Evolutionary conservation across 37 sponge, comb jelly and placozoan species (phyloP).

Genomic region (Tethya wilhelma): DNA sequence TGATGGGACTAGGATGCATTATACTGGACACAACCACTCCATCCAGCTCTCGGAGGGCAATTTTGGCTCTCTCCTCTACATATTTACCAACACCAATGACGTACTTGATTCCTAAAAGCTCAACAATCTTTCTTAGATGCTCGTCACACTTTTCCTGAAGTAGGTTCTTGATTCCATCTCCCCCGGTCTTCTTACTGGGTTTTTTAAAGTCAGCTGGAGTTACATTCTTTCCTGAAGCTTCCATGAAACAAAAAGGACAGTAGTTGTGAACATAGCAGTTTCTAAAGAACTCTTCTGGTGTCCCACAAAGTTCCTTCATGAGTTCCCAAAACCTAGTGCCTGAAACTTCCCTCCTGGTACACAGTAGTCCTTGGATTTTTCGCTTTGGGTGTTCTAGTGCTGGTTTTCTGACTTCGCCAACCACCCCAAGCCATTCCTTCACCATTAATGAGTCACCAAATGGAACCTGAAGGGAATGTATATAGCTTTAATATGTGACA

Average conservation of each 20-base stretch:
- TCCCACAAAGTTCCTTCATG: constrained; percentile 50
- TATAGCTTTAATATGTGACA: too few species aligned
- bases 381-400: constrained; percentile 73
- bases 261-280: constrained; percentile 85
- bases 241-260: constrained; percentile 82
- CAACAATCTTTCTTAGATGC: constrained; percentile 24
- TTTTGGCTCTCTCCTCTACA: constrained; percentile 52
- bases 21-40: constrained; percentile 41
- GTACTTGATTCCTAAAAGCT: constrained; percentile 41
- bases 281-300: constrained; percentile 56
- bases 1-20: constrained; percentile 79
- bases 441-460: constrained; percentile 72
- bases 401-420: constrained; percentile 62
- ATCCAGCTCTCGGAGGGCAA: not conserved
- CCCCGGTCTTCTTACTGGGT: constrained; percentile 28
- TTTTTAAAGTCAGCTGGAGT: too few species aligned
- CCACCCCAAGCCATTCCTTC: constrained; percentile 61
- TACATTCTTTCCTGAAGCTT: constrained; percentile 70
- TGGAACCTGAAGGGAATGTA: constrained; percentile 58
- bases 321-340: constrained; percentile 78
- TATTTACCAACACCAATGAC: constrained; percentile 76
- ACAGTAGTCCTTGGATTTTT: constrained; percentile 49
- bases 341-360: constrained; percentile 61
- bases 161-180: not conserved
- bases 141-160: constrained; percentile 62